Percentiles rank a stretch among this genome's conserved stretches.
Evolutionary conservation across 2,888 invertebrate genomes (phyloP).

Genomic region (Tinea trinotella): DNA sequence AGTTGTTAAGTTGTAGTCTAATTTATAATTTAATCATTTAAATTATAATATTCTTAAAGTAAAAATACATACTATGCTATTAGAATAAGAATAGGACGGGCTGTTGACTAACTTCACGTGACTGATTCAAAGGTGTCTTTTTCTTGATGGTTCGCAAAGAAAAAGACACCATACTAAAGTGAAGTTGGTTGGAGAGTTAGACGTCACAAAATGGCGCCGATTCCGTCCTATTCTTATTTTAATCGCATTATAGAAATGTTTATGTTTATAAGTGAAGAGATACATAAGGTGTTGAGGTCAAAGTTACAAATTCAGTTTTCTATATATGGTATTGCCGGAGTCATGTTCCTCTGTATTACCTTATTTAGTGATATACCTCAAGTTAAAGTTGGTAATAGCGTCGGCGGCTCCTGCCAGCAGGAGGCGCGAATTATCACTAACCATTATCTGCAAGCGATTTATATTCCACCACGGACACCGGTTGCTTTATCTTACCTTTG

Average conservation of each 20-base stretch:
- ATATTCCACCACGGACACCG: conserved; percentile 30
- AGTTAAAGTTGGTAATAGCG: not conserved
- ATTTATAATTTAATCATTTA: too few species aligned
- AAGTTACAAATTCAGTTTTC: not conserved
- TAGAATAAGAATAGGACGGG: too few species aligned
- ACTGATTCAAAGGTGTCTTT: too few species aligned
- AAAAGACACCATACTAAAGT: too few species aligned
- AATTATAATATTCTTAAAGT: too few species aligned
- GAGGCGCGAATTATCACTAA: conserved; percentile 48
- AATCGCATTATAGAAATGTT: not conserved
- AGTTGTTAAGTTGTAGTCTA: too few species aligned
- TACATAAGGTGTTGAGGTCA: not conserved
- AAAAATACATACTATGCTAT: too few species aligned
- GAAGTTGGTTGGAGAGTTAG: too few species aligned
- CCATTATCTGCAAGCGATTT: conserved; percentile 49
- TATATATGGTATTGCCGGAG: not conserved
- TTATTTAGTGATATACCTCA: conserved; percentile 7
- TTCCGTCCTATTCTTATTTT: not conserved
- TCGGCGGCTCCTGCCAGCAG: conserved; percentile 1
- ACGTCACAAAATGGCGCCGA: too few species aligned
- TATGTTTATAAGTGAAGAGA: not conserved
- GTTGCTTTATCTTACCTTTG: conserved; percentile 36
- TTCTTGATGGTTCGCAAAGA: not conserved
- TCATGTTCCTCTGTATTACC: conserved; percentile 3
- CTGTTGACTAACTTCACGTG: too few species aligned